Percentiles rank a stretch among this genome's conserved stretches.
Conservation (phyloP, 1,140 invertebrate genomes). For the Drosophila ercepeae region DNA sequence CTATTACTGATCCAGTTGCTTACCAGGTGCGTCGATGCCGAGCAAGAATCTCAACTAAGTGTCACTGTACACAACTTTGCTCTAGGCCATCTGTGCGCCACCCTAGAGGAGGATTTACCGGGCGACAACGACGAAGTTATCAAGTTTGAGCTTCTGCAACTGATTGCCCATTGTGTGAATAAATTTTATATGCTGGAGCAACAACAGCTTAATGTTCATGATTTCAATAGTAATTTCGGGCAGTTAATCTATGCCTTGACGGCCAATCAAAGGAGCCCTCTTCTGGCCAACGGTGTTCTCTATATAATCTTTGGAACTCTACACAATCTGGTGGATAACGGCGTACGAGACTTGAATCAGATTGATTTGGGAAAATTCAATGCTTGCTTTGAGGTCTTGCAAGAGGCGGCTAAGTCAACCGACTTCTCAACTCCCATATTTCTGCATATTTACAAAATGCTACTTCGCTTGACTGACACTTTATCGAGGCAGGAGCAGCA, state of each 20-base stretch:
- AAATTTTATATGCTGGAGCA: constrained; percentile 62
- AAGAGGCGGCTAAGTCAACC: constrained; percentile 33
- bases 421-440: constrained; percentile 40
- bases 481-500: constrained; percentile 61
- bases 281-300: constrained; percentile 56
- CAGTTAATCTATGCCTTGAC: constrained; percentile 63
- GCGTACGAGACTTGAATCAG: constrained; percentile 42
- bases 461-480: constrained; percentile 60
- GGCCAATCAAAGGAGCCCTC: constrained; percentile 48
- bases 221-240: constrained; percentile 68
- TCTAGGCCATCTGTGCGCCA: constrained; percentile 58
- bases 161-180: constrained; percentile 71
- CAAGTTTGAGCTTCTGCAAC: constrained; percentile 66
- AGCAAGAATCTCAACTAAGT: constrained; percentile 61
- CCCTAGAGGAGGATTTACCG: constrained; percentile 14
- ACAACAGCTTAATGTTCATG: constrained; percentile 53
- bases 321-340: constrained; percentile 66
- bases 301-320: constrained; percentile 74
- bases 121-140: constrained; percentile 61
- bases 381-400: constrained; percentile 60
- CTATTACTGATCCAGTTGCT: constrained; percentile 68
- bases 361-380: constrained; percentile 66
- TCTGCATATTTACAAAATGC: constrained; percentile 64
- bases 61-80: constrained; percentile 75
- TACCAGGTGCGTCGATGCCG: constrained; percentile 65